Base-by-base conservation (phyloP, 1,140 invertebrate genomes). In the Saccostrea cuccullata region DNA sequence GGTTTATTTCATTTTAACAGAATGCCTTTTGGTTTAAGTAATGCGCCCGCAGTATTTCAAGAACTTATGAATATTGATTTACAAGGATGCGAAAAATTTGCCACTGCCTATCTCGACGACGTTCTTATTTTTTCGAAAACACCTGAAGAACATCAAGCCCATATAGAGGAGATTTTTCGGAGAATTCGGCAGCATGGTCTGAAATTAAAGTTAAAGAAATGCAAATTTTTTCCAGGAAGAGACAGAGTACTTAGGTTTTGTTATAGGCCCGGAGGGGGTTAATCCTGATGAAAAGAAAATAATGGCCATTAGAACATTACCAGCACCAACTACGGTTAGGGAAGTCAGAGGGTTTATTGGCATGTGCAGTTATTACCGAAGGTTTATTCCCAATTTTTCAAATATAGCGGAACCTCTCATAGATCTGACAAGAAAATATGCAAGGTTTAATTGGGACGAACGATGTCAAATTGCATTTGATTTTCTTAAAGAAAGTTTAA, bases 341-440 rank as follows among this genome's bases (percentile, higher is more conserved):
- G 15, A 86, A 55, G 60, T 70, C 26, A 11, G 85, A 8, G 60
- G 60, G 8, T 86, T 96, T 84, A 90, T 96, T 15, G 96, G 95
- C 6, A 93, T 95, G 86, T 92, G 94, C 3, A 92, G 92, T 40
- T 96, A 95, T 91, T 96, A 96, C 90, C 89, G 93, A 5, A 92
- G 93, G 70, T 96, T 96, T 87, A 92, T 95, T 13, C 92, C 89
- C 13, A 93, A 94, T 82, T 93, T 95, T 40, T 73, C 93, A 94
- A 1, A 82, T 17, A 89, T 94, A 1, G 91, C 94, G n/a, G 86
- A 90, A 67, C 95, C 95, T 11, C 88, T 95, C 0, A 88, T 91
- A 3, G 73, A 82, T 8, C 64, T 96, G 6, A 91, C 94, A 40
- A 94, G 94, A 88, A 95, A 96, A 90, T 92, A 95, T 87, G 88